Evolutionary conservation across 2,797 vertebrate genomes (phyloP).

Genomic region (Psittacula derbiana): DNA sequence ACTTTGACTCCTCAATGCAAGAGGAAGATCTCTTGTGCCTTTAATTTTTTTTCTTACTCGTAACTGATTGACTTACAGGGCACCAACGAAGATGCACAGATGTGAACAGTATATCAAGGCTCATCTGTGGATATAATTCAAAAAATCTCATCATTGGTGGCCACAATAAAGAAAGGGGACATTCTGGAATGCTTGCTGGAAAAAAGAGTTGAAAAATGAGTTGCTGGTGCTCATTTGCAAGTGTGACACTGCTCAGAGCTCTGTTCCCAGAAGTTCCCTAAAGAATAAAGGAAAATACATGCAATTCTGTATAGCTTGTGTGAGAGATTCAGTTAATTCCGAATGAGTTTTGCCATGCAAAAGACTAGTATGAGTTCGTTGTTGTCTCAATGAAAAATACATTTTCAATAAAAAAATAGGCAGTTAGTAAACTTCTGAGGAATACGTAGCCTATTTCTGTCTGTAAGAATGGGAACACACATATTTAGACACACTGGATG

Average conservation of each 20-base stretch:
- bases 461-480: slow-evolving; percentile 26
- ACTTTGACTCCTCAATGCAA: background rate
- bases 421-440: background rate
- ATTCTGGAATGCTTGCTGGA: background rate
- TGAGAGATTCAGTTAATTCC: background rate
- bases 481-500: slow-evolving; percentile 5
- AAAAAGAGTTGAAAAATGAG: background rate
- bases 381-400: slow-evolving; percentile 1
- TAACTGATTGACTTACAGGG: background rate
- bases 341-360: background rate
- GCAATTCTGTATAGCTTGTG: background rate
- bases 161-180: background rate
- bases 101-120: background rate
- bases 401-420: background rate
- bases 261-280: background rate
- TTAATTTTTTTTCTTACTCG: background rate
- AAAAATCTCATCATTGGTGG: background rate
- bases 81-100: background rate
- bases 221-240: background rate
- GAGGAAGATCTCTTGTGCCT: background rate
- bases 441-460: background rate
- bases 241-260: background rate
- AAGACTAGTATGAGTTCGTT: background rate
- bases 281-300: background rate
- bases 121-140: background rate